A percentile compares a stretch with the other conserved stretches of the same genome.
phyloP scores from a whole-genome alignment of 2,888 invertebrate genomes.

The Hirtodrosophila cameraria region DNA sequence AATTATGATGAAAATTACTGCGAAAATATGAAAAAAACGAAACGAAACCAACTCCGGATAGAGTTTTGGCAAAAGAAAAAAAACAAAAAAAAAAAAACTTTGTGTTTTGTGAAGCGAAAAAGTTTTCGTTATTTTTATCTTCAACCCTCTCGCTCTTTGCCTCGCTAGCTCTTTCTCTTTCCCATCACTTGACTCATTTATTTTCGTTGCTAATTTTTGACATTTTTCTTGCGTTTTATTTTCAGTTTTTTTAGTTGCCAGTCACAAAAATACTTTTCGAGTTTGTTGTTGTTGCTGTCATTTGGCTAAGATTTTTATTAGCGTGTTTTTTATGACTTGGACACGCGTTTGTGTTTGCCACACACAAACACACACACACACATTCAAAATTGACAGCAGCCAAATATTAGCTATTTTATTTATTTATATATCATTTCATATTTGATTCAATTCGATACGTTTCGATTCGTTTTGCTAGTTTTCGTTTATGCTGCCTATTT shows the following conservation, averaged over 20 bases:
- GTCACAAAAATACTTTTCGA: constrained; percentile 38
- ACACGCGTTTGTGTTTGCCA: constrained; percentile 61
- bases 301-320: constrained; percentile 52
- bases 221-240: constrained; percentile 46
- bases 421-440: constrained; percentile 3
- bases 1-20: constrained; percentile 65
- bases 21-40: constrained; percentile 2
- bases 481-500: not conserved
- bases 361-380: constrained; percentile 7
- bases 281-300: constrained; percentile 10
- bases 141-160: not conserved
- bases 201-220: constrained; percentile 78
- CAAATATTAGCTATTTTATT: constrained; percentile 41
- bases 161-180: constrained; percentile 2
- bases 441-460: constrained; percentile 22
- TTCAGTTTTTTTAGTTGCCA: constrained; percentile 24
- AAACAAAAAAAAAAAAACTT: constrained; percentile 47
- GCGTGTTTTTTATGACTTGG: constrained; percentile 62
- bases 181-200: constrained; percentile 59
- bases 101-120: constrained; percentile 38
- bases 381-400: constrained; percentile 46
- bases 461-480: constrained; percentile 35
- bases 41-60: constrained; percentile 23
- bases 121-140: constrained; percentile 10
- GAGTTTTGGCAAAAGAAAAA: too few species aligned